Conservation (phyloP, 2,888 invertebrate species). For the Hydropsyche betteni region DNA sequence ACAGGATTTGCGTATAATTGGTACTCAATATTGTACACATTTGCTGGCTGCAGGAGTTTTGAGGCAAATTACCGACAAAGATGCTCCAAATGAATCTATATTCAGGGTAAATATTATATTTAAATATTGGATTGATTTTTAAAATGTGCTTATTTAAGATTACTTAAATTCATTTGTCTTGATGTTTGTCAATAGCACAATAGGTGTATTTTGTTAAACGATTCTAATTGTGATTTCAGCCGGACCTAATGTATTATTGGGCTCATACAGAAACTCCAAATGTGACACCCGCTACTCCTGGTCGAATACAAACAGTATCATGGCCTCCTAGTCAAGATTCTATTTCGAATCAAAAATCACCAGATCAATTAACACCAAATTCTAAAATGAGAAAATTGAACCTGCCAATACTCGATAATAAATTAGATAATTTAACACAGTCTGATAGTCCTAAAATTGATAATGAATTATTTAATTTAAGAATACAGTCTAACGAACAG, state of each 20-base stretch:
- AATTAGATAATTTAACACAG: slow-evolving; percentile 41
- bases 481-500: slow-evolving; percentile 40
- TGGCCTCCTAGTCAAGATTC: slow-evolving; percentile 73
- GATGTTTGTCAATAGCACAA: neutral
- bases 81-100: slow-evolving; percentile 71
- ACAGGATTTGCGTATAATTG: slow-evolving; percentile 80
- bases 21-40: slow-evolving; percentile 86
- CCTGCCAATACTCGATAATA: slow-evolving; percentile 36
- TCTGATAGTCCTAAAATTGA: slow-evolving; percentile 43
- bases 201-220: no score
- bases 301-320: slow-evolving; percentile 74
- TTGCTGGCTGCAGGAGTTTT: slow-evolving; percentile 87
- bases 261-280: slow-evolving; percentile 79
- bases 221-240: slow-evolving; percentile 66
- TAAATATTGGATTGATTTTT: neutral
- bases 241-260: slow-evolving; percentile 92
- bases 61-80: slow-evolving; percentile 79
- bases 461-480: slow-evolving; percentile 49
- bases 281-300: slow-evolving; percentile 75
- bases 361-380: slow-evolving; percentile 45
- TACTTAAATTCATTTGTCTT: neutral
- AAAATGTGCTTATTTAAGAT: neutral
- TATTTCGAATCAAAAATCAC: slow-evolving; percentile 44
- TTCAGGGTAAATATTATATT: slow-evolving; percentile 71
- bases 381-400: slow-evolving; percentile 51